phyloP scores from a whole-genome alignment of 2,797 vertebrate species.

The Lacerta agilis region DNA sequence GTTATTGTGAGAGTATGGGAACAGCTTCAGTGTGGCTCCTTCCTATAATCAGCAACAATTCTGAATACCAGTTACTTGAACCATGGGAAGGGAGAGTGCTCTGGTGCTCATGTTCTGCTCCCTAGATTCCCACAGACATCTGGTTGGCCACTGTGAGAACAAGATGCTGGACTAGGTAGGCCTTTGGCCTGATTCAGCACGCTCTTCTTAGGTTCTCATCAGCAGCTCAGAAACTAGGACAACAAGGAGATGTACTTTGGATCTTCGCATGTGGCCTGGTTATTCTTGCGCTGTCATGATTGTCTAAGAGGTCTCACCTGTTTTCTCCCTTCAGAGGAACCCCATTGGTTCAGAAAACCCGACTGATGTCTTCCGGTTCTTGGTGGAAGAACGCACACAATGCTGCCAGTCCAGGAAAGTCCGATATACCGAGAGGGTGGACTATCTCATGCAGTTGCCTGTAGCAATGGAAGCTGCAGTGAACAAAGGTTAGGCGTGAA shows the following conservation, averaged over 20 bases:
- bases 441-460: conserved; percentile 95
- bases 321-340: conserved; percentile 85
- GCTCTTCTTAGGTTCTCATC: no score
- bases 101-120: no score
- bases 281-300: fast-evolving
- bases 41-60: not conserved
- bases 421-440: conserved; percentile 92
- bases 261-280: not conserved
- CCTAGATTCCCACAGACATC: no score
- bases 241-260: not conserved
- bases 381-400: conserved; percentile 94
- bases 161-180: no score
- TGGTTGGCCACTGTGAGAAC: no score
- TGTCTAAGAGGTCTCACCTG: not conserved
- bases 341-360: conserved; percentile 92
- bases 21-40: not conserved
- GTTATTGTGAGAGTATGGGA: not conserved
- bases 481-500: conserved; percentile 87
- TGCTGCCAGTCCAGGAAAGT: conserved; percentile 96
- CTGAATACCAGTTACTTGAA: no score
- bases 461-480: conserved; percentile 91
- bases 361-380: conserved; percentile 93
- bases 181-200: no score
- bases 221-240: not conserved
- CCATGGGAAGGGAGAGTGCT: no score